phyloP scores from a whole-genome alignment of 2,888 invertebrate genomes.

The Galerucella pusilla region DNA sequence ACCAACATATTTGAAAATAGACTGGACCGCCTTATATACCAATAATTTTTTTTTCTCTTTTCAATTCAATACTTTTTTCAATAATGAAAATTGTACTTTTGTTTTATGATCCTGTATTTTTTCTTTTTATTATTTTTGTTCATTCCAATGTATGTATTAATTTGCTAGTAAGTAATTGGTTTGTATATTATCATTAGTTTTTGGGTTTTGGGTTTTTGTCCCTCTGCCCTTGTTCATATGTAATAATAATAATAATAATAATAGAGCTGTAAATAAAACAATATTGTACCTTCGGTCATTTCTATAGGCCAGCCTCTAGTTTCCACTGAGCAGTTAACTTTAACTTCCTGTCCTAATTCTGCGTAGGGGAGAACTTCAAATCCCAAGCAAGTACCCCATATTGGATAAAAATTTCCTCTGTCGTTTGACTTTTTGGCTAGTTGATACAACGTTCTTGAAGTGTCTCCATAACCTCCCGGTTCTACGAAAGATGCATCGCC shows the following conservation, averaged over 20 bases:
- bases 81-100: too few species aligned
- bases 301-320: slow-evolving; percentile 35
- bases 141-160: too few species aligned
- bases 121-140: too few species aligned
- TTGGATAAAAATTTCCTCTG: slow-evolving; percentile 79
- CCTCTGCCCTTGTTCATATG: too few species aligned
- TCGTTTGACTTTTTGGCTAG: slow-evolving; percentile 76
- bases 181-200: too few species aligned
- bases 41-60: too few species aligned
- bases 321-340: slow-evolving; percentile 71
- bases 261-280: not conserved
- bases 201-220: too few species aligned
- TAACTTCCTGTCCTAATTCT: slow-evolving; percentile 68
- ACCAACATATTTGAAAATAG: too few species aligned
- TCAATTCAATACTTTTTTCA: not conserved
- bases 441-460: slow-evolving; percentile 76
- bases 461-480: slow-evolving; percentile 78
- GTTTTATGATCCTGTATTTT: too few species aligned
- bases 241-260: too few species aligned
- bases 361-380: slow-evolving; percentile 81
- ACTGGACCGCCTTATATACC: too few species aligned
- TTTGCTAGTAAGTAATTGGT: too few species aligned
- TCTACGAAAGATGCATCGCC: slow-evolving; percentile 79
- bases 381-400: slow-evolving; percentile 91
- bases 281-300: not conserved